phyloP scores from a whole-genome alignment of 2,797 vertebrate species.

The Cottoperca gobio region DNA sequence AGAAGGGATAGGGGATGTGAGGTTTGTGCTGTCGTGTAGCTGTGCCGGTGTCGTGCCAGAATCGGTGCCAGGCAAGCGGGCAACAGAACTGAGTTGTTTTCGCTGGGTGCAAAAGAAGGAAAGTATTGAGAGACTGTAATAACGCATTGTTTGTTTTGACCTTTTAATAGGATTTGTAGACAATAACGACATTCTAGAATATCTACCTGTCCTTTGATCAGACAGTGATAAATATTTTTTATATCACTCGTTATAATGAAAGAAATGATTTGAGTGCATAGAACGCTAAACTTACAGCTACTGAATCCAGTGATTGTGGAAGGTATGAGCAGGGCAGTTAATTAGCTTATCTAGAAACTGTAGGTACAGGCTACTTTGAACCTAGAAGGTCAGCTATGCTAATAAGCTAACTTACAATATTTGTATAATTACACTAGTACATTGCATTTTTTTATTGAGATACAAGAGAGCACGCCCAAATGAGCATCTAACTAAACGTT shows the following conservation, averaged over 20 bases:
- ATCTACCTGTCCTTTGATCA: not conserved
- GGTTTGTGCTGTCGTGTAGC: too few species aligned
- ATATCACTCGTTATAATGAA: too few species aligned
- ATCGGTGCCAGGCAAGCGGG: too few species aligned
- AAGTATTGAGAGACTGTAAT: not conserved
- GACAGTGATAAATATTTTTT: too few species aligned
- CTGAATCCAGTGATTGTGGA: not conserved
- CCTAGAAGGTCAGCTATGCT: conserved; percentile 21
- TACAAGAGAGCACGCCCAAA: not conserved
- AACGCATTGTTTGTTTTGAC: not conserved
- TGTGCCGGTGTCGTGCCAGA: too few species aligned
- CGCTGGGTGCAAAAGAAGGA: too few species aligned
- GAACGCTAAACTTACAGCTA: not conserved
- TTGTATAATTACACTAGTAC: not conserved
- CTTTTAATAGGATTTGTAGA: not conserved
- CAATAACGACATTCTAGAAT: not conserved
- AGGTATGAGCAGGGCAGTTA: not conserved
- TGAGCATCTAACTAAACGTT: too few species aligned
- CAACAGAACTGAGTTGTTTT: too few species aligned
- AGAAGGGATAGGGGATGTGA: too few species aligned
- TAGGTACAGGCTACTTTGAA: conserved; percentile 11
- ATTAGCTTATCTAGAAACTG: not conserved
- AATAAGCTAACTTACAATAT: conserved; percentile 25
- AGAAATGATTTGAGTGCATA: not conserved
- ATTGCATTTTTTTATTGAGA: conserved; percentile 1